Evolutionary conservation across 1,140 invertebrate genomes (phyloP), one percentile per base, ranked within the genome.

Genomic region (Semibalanus balanoides): DNA sequence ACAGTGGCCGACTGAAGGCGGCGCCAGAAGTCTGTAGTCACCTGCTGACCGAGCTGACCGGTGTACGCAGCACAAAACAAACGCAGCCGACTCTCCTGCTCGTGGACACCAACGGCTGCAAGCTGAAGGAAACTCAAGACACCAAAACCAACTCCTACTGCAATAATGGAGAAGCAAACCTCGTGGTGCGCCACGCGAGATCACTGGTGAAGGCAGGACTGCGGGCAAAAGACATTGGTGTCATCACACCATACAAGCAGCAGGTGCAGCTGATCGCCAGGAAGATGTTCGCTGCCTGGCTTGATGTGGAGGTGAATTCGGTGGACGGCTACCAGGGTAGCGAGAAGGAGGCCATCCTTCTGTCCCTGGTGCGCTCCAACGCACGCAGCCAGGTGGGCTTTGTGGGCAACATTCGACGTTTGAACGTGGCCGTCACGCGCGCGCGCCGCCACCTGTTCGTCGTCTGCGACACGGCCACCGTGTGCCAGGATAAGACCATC

Each of bases 361-460:
- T 88, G 51, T 86, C 86, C 27, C 80, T 87, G 64, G 87, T 87
- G 9, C 81, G 87, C 70, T 87, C 86, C 25, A 79, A 78, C 28
- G 74, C 72, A 40, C 75, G 35, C n/a, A 84, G 84, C 78, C 85
- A 87, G 81, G 84, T 89, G 51, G 88, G 88, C n/a, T 89, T 89
- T 81, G 82, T 89, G n/a, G 82, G 85, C 5, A 88, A 89, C 80
- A 83, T 84, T 76, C 80, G 88, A 75, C 82, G 88, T 78, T 83
- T 90, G 25, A 90, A 90, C 82, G 88, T 89, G 27, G 88, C 88
- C 28, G 84, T 89, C 0, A 89, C 88, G 1, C 81, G 88, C 79
- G 88, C 88, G 5, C 82, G 85, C 76, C 81, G 88, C 51, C 87
- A 88, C 78, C 81, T 90, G 22, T 83, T 85, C 64, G 83, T 90